Conservation (phyloP, 1,140 invertebrate genomes). For the Magallana gigas region DNA sequence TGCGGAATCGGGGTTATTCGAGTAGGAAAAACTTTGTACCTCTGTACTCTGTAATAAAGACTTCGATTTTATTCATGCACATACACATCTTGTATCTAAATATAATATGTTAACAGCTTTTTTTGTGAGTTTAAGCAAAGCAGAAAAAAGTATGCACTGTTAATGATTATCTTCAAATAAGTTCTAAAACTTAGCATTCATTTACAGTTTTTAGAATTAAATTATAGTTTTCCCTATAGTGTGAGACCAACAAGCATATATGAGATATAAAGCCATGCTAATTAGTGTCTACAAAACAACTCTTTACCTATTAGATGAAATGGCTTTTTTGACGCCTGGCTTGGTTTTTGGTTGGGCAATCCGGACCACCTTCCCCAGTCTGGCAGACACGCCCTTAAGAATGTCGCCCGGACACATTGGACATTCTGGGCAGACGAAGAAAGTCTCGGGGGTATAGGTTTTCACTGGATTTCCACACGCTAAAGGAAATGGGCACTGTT, state of each 20-base stretch:
- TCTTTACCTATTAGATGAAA: background rate
- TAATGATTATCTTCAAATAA: background rate
- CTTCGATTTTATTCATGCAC: background rate
- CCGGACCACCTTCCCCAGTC: conserved; percentile 32
- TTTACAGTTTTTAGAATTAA: background rate
- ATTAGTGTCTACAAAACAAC: background rate
- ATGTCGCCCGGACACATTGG: conserved; percentile 45
- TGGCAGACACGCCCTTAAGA: conserved; percentile 41
- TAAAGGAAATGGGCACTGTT: conserved; percentile 47
- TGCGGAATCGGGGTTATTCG: conserved; percentile 24
- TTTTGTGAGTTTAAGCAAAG: too few species aligned
- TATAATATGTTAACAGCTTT: background rate
- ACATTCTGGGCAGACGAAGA: conserved; percentile 50
- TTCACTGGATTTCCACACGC: conserved; percentile 40
- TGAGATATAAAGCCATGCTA: conserved; percentile 8
- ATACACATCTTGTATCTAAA: background rate
- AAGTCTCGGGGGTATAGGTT: conserved; percentile 47
- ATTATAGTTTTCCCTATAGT: background rate
- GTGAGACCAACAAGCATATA: background rate
- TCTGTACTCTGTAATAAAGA: conserved; percentile 18
- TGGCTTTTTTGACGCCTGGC: background rate
- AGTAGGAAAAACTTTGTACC: conserved; percentile 13
- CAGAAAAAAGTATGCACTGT: background rate
- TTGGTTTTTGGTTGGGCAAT: conserved; percentile 23
- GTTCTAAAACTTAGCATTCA: background rate